phyloP scores from a whole-genome alignment of 2,888 invertebrate genomes.

The Lamproptera curius region DNA sequence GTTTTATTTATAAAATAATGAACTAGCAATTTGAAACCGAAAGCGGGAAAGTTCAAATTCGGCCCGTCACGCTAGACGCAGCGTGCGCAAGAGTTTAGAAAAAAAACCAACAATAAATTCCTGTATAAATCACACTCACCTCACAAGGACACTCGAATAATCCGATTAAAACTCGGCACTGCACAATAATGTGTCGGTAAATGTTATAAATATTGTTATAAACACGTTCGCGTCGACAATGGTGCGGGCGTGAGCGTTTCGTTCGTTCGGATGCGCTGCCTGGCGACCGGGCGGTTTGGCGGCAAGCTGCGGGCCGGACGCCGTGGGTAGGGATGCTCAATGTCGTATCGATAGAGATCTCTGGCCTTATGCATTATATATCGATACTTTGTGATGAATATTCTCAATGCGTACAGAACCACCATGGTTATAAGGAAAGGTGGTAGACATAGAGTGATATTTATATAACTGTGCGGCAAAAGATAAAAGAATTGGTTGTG shows the following conservation, averaged over 20 bases:
- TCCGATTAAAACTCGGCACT: slow-evolving; percentile 47
- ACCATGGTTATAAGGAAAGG: too few species aligned
- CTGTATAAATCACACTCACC: slow-evolving; percentile 37
- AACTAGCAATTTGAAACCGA: too few species aligned
- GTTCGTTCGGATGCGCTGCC: slow-evolving; percentile 73
- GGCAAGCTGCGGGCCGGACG: slow-evolving; percentile 39
- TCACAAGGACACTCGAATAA: slow-evolving; percentile 33
- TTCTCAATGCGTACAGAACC: too few species aligned
- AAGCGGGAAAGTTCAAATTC: not conserved
- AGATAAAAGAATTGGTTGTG: too few species aligned
- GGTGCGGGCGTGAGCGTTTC: slow-evolving; percentile 50
- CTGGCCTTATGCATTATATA: not conserved
- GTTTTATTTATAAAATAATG: too few species aligned
- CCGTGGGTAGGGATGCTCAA: slow-evolving; percentile 40
- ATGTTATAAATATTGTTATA: slow-evolving; percentile 38
- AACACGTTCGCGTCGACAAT: slow-evolving; percentile 58
- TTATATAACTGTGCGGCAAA: too few species aligned
- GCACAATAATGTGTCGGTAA: slow-evolving; percentile 31
- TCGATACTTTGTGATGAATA: not conserved
- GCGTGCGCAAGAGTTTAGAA: slow-evolving; percentile 8
- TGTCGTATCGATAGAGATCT: slow-evolving; percentile 36
- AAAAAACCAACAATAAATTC: too few species aligned
- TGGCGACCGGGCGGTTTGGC: slow-evolving; percentile 64
- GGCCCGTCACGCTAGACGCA: not conserved
- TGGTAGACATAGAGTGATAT: too few species aligned